phyloP scores from a whole-genome alignment of 2,113 vertebrate genomes.

The Dicentrarchus labrax region DNA sequence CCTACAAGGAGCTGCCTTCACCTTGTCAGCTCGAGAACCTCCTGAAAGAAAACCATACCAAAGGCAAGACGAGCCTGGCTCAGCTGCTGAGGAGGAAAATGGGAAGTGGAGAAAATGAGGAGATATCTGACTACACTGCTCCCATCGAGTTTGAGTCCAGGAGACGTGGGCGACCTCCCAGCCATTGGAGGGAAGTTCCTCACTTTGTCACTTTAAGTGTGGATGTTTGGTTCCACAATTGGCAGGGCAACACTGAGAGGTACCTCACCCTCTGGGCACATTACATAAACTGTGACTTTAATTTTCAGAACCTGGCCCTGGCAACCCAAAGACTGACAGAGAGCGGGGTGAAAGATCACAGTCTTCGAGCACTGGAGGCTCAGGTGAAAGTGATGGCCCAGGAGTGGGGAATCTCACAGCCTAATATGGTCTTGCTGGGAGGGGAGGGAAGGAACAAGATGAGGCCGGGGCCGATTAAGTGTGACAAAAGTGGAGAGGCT shows the following conservation, averaged over 20 bases:
- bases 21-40: constrained; percentile 66
- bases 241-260: constrained; percentile 57
- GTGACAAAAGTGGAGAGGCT: constrained; percentile 30
- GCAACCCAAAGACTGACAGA: constrained; percentile 64
- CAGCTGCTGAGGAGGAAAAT: constrained; percentile 47
- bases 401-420: constrained; percentile 81
- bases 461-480: background rate
- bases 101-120: background rate
- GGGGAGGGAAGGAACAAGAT: constrained; percentile 52
- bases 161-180: constrained; percentile 4
- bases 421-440: constrained; percentile 72
- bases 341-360: constrained; percentile 45
- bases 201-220: constrained; percentile 76
- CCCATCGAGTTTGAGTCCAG: constrained; percentile 63
- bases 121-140: constrained; percentile 53
- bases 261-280: constrained; percentile 83
- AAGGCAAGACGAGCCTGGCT: constrained; percentile 48
- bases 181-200: constrained; percentile 27
- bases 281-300: constrained; percentile 77
- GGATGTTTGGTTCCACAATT: constrained; percentile 82
- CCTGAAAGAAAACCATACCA: constrained; percentile 67
- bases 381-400: constrained; percentile 72
- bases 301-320: constrained; percentile 75
- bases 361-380: constrained; percentile 44
- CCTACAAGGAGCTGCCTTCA: constrained; percentile 74